Evolutionary conservation across 2,888 invertebrate species (phyloP), one percentile per base, ranked within the genome.

Genomic region (Cantharis nigra): DNA sequence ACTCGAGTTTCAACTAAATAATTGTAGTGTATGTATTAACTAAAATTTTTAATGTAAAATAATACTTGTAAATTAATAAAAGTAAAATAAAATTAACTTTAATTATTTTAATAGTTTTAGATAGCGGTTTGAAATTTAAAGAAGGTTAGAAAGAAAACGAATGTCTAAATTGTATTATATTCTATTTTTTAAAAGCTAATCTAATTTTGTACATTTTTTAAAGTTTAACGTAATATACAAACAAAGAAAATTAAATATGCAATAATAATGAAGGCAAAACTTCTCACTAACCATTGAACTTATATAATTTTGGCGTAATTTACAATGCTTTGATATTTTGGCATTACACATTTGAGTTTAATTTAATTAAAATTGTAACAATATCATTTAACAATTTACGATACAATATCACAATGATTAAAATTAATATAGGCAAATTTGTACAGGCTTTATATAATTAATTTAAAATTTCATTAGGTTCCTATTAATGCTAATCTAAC

Each of bases 1-100:
- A 98, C 98, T n/a, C 91, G 99, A 84, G 94, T 95, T 63, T 96
- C 97, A 3, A 98, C 98, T 1, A 99, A 99, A 90, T 99, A 93
- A 91, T 69, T 26, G n/a, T 28, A n/a, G 33, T n/a, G 33, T 65
- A 62, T 5, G 28, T 71, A 63, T 71, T 28, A 71, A 71, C 26
- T 14, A n/a, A 71, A 65, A 65, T 65, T 65, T 16, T n/a, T 30
- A 30, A 71, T 26, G n/a, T 13, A 18, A 71, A 71, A 70, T 23
- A 65, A 20, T 23, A 65, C 18, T 11, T 65, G 65, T 65, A 65
- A 18, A 65, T 65, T 33, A 33, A 33, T 33, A 33, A 33, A 33
- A 33, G 13, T 33, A 5, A 33, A 33, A n/a, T 4, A 33, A 13
- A 13, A 33, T 33, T 13, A 33, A 33, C 1, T 33, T 33, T 13